Evolutionary conservation across 2,113 vertebrate genomes (phyloP).

Genomic region (Bubo bubo): DNA sequence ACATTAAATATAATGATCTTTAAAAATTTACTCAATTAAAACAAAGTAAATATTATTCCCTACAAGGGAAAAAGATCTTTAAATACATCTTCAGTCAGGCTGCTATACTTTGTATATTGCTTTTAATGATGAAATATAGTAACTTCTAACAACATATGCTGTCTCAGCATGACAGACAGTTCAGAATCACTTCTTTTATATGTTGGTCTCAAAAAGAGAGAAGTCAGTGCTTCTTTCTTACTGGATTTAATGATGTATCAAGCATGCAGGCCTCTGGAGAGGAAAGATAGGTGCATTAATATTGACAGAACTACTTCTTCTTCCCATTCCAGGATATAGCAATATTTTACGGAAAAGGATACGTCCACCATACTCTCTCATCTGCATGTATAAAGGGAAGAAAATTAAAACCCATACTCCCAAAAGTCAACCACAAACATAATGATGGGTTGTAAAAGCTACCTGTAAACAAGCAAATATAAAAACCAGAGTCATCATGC

Average conservation of each 20-base stretch:
- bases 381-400: background rate
- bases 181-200: background rate
- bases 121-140: background rate
- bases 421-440: background rate
- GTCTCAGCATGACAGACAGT: background rate
- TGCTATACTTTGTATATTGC: background rate
- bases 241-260: background rate
- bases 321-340: background rate
- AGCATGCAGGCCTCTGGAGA: background rate
- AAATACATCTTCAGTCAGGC: background rate
- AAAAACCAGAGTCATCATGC: background rate
- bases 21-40: background rate
- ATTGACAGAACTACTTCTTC: background rate
- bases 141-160: background rate
- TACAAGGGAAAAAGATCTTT: background rate
- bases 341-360: background rate
- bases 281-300: background rate
- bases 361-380: fast-evolving
- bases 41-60: background rate
- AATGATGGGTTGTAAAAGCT: background rate
- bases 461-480: constrained; percentile 23
- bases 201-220: background rate
- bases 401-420: constrained; percentile 2
- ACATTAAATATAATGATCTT: background rate
- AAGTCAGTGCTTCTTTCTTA: background rate